phyloP scores from a whole-genome alignment of 2,797 vertebrate genomes.

The Prunella strophiata region DNA sequence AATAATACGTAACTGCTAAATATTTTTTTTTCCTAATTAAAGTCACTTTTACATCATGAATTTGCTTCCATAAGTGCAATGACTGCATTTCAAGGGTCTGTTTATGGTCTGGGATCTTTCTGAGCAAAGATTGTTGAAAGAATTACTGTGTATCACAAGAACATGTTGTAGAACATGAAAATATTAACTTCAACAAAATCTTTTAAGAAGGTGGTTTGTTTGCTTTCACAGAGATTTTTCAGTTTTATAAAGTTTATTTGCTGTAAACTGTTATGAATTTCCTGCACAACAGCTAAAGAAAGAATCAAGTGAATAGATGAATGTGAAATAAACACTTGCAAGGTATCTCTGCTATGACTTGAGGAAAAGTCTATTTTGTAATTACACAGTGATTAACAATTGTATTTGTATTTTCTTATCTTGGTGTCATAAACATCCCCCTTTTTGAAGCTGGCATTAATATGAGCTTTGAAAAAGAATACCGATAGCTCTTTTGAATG shows the following conservation, averaged over 20 bases:
- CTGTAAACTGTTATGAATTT: not conserved
- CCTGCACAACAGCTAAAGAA: conserved; percentile 2
- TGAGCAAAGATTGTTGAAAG: not conserved
- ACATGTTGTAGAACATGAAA: not conserved
- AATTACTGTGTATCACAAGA: not conserved
- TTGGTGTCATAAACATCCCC: conserved; percentile 52
- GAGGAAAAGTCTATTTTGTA: conserved; percentile 42
- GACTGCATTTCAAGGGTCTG: not conserved
- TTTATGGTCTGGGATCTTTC: not conserved
- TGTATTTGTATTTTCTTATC: conserved; percentile 65
- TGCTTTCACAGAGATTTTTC: not conserved
- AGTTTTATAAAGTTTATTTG: not conserved
- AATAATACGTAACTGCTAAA: not conserved
- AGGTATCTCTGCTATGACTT: conserved; percentile 30
- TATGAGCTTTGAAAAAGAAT: conserved; percentile 53
- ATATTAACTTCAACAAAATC: not conserved
- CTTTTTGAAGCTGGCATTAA: conserved; percentile 62
- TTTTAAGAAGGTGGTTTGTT: not conserved
- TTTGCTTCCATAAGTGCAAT: not conserved
- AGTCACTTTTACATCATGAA: not conserved
- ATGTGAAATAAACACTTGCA: not conserved
- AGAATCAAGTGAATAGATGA: not conserved
- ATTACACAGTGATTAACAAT: conserved; percentile 60
- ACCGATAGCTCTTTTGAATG: conserved; percentile 48
- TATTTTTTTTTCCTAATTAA: too few relatives aligned